Conservation (phyloP, 2,797 vertebrate species). For the Natrix natrix region DNA sequence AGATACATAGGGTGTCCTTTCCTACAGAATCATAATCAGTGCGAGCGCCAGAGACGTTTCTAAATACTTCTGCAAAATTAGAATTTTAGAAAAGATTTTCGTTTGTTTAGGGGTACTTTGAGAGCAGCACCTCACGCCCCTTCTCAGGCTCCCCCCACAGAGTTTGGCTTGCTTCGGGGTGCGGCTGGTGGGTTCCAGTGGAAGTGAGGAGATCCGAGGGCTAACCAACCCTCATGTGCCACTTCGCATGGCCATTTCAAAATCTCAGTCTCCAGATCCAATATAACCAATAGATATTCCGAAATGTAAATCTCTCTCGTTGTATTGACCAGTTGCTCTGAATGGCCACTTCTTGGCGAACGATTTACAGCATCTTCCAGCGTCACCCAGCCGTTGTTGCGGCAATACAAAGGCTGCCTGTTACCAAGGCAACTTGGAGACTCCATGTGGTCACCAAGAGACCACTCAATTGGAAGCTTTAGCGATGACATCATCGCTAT, state of each 20-base stretch:
- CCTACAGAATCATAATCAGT: background rate
- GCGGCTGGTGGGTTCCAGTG: background rate
- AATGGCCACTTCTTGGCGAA: background rate
- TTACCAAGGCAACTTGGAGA: background rate
- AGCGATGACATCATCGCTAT: background rate
- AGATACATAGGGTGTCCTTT: background rate
- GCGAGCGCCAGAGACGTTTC: background rate
- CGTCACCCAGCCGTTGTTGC: background rate
- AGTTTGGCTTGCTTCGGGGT: background rate
- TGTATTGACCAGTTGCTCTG: background rate
- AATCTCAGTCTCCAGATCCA: background rate
- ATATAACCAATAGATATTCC: background rate
- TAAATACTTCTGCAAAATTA: background rate
- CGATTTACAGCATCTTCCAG: background rate
- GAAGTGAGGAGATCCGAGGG: background rate
- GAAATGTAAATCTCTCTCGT: background rate
- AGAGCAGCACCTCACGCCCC: background rate
- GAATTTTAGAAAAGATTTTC: background rate
- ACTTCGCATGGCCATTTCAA: background rate
- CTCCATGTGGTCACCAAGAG: background rate
- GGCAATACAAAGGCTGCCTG: background rate
- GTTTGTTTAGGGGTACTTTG: background rate
- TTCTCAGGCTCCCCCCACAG: background rate
- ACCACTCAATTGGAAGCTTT: background rate
- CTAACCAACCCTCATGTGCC: background rate